Evolutionary conservation across 1,140 invertebrate genomes (phyloP), one percentile per base, ranked within the genome.

Genomic region (Cardiocondyla obscurior): DNA sequence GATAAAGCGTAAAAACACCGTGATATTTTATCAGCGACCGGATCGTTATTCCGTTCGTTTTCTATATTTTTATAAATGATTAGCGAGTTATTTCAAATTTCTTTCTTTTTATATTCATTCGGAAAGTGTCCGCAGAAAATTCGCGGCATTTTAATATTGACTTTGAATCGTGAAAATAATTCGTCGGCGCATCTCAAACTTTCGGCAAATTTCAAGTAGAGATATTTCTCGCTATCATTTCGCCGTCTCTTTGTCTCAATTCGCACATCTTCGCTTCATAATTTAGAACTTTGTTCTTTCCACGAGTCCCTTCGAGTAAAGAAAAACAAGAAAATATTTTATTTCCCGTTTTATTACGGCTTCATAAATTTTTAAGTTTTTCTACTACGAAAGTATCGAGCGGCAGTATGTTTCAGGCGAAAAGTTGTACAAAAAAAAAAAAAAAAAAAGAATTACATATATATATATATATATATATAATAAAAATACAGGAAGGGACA

Each of bases 1-100:
- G 69, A 55, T 72, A 72, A 72, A 62, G 25, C 42, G 58, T 42
- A 62, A 62, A 72, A 72, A 33, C 33, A 36, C n/a, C n/a, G 49
- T 22, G 39, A 4, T 72, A 55, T 55, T 72, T 70, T 70, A 69
- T 33, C 46, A 33, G 33, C 6, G 33, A 14, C 8, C 16, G 10
- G 33, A 36, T 10, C n/a, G 22, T 57, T 57, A 39, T 72, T 2
- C 51, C 51, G 51, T 57, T 55, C 49, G 14, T 55, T 39, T 55
- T 51, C 30, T 33, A 36, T 72, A 3, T 19, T 42, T 42, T 53
- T 16, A 58, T 58, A 58, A 73, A 73, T 55, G 25, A 58, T 39
- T 28, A 58, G 10, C 28, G 16, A 25, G 14, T 14, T 55, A 36
- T 70, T 70, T 51, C 0, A 44, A 65, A 12, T 57, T 51, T 69